Base-by-base conservation (phyloP, 2,797 vertebrate genomes). In the Clarias fuscus region DNA sequence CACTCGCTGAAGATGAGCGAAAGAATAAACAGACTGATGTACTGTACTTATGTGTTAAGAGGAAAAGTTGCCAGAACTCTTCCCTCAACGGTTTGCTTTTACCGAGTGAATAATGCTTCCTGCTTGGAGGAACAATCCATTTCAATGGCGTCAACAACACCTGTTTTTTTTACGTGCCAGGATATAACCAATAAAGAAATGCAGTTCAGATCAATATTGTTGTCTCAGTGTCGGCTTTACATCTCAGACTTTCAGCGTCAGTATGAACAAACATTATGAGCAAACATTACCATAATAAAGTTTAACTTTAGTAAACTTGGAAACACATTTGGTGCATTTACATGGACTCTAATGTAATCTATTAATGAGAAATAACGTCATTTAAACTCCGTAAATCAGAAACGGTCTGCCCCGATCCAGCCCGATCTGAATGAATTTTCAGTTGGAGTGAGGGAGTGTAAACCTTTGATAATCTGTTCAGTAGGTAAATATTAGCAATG, bases 161-260 rank as follows among this genome's bases (percentile, higher is more conserved):
- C 3, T 61, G 7, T 18, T 37, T 61, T 77, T 27, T 75, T n/a
- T 3, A 48, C 0, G 5, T 18, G 18, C 43, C 64, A 82, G 43
- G 79, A 81, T 53, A 65, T 48, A 17, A 53, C 61, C 40, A 27
- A 67, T 30, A 68, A 5, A 67, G 43, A 82, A 82, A 82, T 53
- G 64, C 64, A 68, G 30, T 53, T 68, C 64, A 20, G 30, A 68
- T 48, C 80, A 15, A 20, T 30, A 68, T 68, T 64, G 56, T 0
- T 53, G 64, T 82, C 80, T 82, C 64, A 43, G 7, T 82, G 64
- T 30, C 22, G 18, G 62, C n/a, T 67, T 68, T 43, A 30, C 62
- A 68, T 56, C 78, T 80, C 59, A n/a, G 33, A 24, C 59, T 64
- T 62, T 67, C 62, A 67, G 79, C 22, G 1, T 40, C 59, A 17